These are phyloP conservation scores for Drosophila pseudoobscura DNA, from an alignment of 1,140 invertebrate species.

Conservation along the genomic window DNA sequence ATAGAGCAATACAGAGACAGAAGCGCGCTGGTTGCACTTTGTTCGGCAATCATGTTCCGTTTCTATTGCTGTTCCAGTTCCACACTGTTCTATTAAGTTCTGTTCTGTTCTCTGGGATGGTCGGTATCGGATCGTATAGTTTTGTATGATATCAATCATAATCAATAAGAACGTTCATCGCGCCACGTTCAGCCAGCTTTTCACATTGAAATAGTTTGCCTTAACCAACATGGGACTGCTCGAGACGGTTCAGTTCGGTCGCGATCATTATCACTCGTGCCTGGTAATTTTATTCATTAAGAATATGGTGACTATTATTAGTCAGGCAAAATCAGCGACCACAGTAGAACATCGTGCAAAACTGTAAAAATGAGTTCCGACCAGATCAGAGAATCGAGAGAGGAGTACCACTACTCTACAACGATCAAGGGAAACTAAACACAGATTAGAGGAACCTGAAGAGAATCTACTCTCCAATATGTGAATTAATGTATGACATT, in stretches of 20 bases:
- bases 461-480: no score
- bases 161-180: conserved; percentile 25
- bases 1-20: background rate
- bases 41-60: conserved; percentile 36
- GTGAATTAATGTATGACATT: no score
- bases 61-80: background rate
- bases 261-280: conserved; percentile 61
- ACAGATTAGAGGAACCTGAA: background rate
- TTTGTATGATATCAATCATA: conserved; percentile 50
- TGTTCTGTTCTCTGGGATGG: conserved; percentile 26
- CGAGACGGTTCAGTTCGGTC: conserved; percentile 23
- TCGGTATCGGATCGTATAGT: conserved; percentile 6
- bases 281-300: conserved; percentile 52
- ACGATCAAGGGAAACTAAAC: background rate
- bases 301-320: conserved; percentile 21
- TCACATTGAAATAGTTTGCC: background rate
- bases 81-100: conserved; percentile 15
- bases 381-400: background rate
- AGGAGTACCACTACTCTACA: background rate
- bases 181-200: conserved; percentile 36
- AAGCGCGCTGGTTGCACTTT: conserved; percentile 21
- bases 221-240: background rate
- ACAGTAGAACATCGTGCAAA: background rate
- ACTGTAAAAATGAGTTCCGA: conserved; percentile 10
- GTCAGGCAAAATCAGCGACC: no score